These are phyloP conservation scores for Lasius fuliginosus DNA, from an alignment of 2,888 invertebrate species.

Conservation along the genomic window DNA sequence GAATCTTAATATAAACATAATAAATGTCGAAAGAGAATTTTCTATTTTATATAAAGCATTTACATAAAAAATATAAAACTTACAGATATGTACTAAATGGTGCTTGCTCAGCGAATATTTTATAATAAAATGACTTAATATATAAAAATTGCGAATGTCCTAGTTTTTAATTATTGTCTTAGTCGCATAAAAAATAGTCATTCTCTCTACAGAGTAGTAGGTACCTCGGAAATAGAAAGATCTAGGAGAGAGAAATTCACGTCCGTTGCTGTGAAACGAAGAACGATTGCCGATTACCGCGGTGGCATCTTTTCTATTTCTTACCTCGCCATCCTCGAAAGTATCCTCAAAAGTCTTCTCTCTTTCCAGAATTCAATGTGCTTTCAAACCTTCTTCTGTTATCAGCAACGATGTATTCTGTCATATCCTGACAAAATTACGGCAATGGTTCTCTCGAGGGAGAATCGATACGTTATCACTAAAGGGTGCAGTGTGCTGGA, in stretches of 20 bases:
- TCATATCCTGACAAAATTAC: slow-evolving; percentile 8
- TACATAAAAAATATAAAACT: neutral
- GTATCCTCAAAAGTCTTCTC: slow-evolving; percentile 31
- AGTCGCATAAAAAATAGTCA: slow-evolving; percentile 13
- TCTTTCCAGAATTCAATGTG: slow-evolving; percentile 17
- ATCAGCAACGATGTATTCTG: neutral
- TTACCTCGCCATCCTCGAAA: slow-evolving; percentile 28
- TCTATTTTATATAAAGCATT: neutral
- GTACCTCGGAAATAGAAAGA: slow-evolving; percentile 19
- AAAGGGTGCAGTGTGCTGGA: slow-evolving; percentile 19
- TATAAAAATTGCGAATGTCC: neutral
- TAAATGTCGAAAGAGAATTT: neutral
- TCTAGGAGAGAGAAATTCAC: slow-evolving; percentile 37
- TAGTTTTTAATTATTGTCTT: neutral
- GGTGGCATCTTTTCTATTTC: slow-evolving; percentile 40
- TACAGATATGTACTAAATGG: neutral
- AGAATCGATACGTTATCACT: slow-evolving; percentile 28
- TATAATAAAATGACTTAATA: neutral
- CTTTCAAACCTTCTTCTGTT: slow-evolving; percentile 29
- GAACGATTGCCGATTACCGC: slow-evolving; percentile 62
- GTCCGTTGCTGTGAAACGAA: slow-evolving; percentile 66
- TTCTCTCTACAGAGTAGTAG: neutral
- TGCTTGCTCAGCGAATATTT: neutral
- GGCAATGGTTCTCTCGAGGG: neutral
- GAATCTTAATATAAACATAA: neutral